Conservation (phyloP, 2,113 vertebrate species). For the Poeciliopsis retropinna region DNA sequence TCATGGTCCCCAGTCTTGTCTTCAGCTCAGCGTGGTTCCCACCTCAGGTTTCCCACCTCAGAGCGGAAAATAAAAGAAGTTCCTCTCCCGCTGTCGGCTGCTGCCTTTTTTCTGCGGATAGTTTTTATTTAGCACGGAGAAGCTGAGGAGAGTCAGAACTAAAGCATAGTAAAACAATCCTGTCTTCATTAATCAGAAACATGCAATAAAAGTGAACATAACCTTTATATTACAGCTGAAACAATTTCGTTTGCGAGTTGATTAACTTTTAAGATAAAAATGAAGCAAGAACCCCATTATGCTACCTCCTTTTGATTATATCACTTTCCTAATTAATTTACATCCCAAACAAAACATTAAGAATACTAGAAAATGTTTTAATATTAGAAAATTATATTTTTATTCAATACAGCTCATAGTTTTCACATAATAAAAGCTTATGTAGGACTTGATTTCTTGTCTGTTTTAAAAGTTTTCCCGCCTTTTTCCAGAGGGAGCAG, state of each 20-base stretch:
- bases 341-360: not conserved
- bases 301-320: not conserved
- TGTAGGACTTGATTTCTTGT: too few species aligned
- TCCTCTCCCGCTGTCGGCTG: conserved; percentile 47
- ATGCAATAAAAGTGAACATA: not conserved
- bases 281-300: too few species aligned
- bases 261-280: too few species aligned
- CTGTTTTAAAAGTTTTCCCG: too few species aligned
- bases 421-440: too few species aligned
- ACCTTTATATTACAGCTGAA: not conserved
- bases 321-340: not conserved
- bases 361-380: too few species aligned
- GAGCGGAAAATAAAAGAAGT: conserved; percentile 28
- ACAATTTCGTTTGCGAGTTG: too few species aligned
- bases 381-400: too few species aligned
- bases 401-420: too few species aligned
- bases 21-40: conserved; percentile 21
- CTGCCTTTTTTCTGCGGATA: conserved; percentile 21
- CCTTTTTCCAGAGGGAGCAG: too few species aligned
- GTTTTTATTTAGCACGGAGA: conserved; percentile 45
- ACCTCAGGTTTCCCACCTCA: conserved; percentile 53
- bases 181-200: not conserved
- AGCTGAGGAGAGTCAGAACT: not conserved
- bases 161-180: not conserved
- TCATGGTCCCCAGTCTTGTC: conserved; percentile 31